Percentiles rank a stretch among this genome's conserved stretches.
phyloP scores from a whole-genome alignment of 2,888 invertebrate genomes.

The Brachylomia viminalis region DNA sequence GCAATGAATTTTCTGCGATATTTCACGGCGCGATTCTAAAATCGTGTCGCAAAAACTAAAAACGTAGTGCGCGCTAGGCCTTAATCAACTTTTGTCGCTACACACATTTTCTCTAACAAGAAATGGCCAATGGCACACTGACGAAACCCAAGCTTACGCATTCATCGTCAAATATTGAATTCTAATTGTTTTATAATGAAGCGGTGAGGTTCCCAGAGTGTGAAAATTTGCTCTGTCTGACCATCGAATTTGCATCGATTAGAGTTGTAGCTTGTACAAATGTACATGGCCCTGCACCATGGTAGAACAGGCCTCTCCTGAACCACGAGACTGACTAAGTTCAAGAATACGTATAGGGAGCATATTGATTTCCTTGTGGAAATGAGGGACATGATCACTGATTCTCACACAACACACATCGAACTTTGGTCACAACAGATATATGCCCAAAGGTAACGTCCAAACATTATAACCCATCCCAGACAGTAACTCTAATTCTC shows the following conservation, averaged over 20 bases:
- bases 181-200: background rate
- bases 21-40: too few species aligned
- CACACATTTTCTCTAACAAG: background rate
- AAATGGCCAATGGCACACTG: background rate
- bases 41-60: too few species aligned
- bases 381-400: too few species aligned
- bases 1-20: too few species aligned
- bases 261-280: background rate
- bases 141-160: background rate
- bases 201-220: background rate
- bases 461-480: background rate
- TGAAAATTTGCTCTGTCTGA: background rate
- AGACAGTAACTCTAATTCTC: background rate
- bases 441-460: background rate
- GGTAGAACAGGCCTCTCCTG: background rate
- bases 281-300: too few species aligned
- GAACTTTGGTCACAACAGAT: background rate
- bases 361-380: background rate
- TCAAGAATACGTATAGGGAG: background rate
- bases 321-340: background rate
- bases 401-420: too few species aligned
- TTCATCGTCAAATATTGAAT: background rate
- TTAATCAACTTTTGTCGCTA: too few species aligned
- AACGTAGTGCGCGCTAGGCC: too few species aligned
- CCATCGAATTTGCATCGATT: background rate